Evolutionary conservation across 2,888 invertebrate species (phyloP).

Genomic region (Creontiades dilutus): DNA sequence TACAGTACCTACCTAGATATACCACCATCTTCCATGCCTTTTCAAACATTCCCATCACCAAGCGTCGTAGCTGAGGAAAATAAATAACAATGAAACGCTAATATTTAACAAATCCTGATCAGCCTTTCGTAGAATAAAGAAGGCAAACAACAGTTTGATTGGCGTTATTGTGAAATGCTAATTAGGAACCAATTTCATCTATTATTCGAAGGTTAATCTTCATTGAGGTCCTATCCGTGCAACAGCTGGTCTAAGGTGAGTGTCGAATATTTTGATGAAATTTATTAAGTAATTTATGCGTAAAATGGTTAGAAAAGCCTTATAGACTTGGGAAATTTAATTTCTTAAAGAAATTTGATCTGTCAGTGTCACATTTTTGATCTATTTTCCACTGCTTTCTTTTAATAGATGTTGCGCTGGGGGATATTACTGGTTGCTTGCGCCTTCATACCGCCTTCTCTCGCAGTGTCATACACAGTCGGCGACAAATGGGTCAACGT

Average conservation of each 20-base stretch:
- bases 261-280: not conserved
- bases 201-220: not conserved
- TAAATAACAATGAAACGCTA: not conserved
- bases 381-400: not conserved
- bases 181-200: not conserved
- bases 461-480: not conserved
- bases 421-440: not conserved
- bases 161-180: not conserved
- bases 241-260: not conserved
- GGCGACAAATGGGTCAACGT: conserved; percentile 42
- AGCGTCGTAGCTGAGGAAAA: not conserved
- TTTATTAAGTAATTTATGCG: not conserved
- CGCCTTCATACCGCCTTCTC: not conserved
- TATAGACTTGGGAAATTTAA: too few species aligned
- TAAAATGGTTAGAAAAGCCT: not conserved
- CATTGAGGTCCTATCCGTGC: not conserved
- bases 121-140: not conserved
- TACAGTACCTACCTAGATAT: too few species aligned
- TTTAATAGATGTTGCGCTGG: conserved; percentile 1
- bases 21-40: too few species aligned
- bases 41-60: not conserved
- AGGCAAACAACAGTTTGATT: not conserved
- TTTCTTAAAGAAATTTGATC: too few species aligned
- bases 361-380: not conserved
- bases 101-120: not conserved